phyloP scores from a whole-genome alignment of 2,797 vertebrate species.

The Synaphobranchus kaupii region DNA sequence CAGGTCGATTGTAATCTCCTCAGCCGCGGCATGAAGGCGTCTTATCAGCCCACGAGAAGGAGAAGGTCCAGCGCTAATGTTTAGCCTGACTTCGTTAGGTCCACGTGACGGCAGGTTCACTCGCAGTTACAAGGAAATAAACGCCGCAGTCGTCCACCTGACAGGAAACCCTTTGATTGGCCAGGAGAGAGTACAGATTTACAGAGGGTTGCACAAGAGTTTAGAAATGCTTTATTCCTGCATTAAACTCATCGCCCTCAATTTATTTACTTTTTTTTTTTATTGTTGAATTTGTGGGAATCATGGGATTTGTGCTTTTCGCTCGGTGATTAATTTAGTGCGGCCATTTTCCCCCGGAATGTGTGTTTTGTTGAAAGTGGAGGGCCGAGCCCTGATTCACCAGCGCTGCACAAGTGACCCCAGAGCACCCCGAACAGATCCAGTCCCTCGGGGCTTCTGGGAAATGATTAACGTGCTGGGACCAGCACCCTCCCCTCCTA shows the following conservation, averaged over 20 bases:
- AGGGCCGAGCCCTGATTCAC: conserved; percentile 44
- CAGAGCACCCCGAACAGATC: conserved; percentile 46
- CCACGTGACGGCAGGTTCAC: background rate
- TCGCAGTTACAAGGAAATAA: background rate
- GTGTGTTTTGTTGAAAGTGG: conserved; percentile 9
- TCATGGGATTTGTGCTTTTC: background rate
- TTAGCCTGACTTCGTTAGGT: conserved; percentile 33
- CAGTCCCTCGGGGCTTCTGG: conserved; percentile 50
- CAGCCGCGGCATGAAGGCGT: conserved; percentile 36
- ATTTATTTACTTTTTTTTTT: background rate
- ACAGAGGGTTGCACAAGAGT: background rate
- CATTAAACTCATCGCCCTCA: background rate
- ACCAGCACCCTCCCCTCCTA: conserved; percentile 25
- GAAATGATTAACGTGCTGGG: conserved; percentile 63
- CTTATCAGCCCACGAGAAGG: conserved; percentile 42
- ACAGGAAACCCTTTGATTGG: conserved; percentile 9
- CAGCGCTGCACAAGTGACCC: conserved; percentile 45
- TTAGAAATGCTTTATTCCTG: background rate
- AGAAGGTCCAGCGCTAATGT: conserved; percentile 35
- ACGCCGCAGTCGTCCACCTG: background rate
- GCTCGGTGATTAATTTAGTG: too few relatives aligned
- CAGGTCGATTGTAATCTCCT: conserved; percentile 40
- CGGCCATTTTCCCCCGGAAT: background rate
- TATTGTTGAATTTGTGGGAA: background rate
- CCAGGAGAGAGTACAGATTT: background rate